Evolutionary conservation across 1,140 invertebrate genomes (phyloP).

Genomic region (Cepaea nemoralis): DNA sequence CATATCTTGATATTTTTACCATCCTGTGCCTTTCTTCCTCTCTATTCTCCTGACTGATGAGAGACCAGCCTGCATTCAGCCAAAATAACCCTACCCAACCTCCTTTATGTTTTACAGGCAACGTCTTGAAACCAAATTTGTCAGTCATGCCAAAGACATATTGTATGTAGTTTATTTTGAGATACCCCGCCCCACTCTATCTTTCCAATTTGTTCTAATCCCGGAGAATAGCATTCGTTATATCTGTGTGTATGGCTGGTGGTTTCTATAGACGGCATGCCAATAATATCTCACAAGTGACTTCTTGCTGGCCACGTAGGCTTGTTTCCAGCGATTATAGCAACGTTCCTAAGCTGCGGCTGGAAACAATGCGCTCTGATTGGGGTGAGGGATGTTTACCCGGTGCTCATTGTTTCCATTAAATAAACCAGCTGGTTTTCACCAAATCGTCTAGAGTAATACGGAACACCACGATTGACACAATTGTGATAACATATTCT

Average conservation of each 20-base stretch:
- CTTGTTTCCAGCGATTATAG: not conserved
- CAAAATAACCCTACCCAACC: too few relatives aligned
- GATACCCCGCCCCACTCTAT: too few relatives aligned
- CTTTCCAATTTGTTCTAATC: not conserved
- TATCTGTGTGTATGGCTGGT: not conserved
- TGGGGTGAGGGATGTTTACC: conserved; percentile 1
- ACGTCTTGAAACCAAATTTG: too few relatives aligned
- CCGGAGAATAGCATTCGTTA: not conserved
- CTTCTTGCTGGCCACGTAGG: not conserved
- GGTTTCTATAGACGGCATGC: conserved; percentile 4
- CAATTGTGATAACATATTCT: not conserved
- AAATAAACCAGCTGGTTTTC: conserved; percentile 14
- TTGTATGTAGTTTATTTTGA: too few relatives aligned
- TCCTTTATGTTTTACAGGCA: too few relatives aligned
- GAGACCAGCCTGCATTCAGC: too few relatives aligned
- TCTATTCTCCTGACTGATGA: too few relatives aligned
- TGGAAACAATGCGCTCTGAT: conserved; percentile 14
- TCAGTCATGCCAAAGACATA: too few relatives aligned
- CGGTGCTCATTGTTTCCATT: conserved; percentile 12
- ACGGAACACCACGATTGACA: not conserved
- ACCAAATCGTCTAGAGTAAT: not conserved
- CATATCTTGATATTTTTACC: too few relatives aligned
- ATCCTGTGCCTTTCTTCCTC: too few relatives aligned
- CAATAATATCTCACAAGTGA: not conserved
- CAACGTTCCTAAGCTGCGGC: not conserved